These are phyloP conservation scores for Scaptomyza parva DNA, from an alignment of 2,888 invertebrate genomes.

Conservation along the genomic window DNA sequence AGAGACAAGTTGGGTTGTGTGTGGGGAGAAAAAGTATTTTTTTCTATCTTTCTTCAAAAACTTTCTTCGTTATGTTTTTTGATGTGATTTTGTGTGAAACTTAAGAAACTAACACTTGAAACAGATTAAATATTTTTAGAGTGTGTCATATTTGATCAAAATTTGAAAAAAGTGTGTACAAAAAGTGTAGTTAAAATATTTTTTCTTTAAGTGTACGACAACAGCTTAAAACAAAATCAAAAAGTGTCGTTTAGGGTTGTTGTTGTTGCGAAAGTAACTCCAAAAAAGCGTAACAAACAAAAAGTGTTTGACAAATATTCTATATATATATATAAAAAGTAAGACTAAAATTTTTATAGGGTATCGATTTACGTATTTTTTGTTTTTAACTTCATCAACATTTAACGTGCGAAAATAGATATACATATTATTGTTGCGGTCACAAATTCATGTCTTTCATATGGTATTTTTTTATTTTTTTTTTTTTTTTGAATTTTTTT, in stretches of 20 bases:
- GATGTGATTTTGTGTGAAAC: conserved; percentile 44
- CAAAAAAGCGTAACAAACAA: conserved; percentile 59
- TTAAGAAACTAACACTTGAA: conserved; percentile 55
- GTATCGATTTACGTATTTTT: conserved; percentile 31
- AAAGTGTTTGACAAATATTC: conserved; percentile 54
- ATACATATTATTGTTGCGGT: conserved; percentile 36
- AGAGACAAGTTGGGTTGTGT: conserved; percentile 57
- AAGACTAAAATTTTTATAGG: conserved; percentile 40
- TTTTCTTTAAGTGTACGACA: conserved; percentile 41
- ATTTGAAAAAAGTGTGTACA: conserved; percentile 47
- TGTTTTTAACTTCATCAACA: conserved; percentile 68
- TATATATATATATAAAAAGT: conserved; percentile 29
- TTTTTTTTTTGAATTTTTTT: conserved; percentile 3
- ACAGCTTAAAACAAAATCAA: conserved; percentile 41
- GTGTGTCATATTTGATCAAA: conserved; percentile 42
- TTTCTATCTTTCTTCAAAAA: conserved; percentile 3
- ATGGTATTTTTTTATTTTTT: conserved; percentile 10
- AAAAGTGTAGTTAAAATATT: conserved; percentile 42
- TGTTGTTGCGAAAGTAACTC: conserved; percentile 45
- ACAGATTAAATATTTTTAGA: conserved; percentile 42
- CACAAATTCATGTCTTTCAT: conserved; percentile 70
- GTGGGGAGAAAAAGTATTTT: not conserved
- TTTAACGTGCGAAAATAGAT: conserved; percentile 64
- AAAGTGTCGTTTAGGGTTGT: conserved; percentile 41
- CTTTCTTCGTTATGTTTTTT: conserved; percentile 1